Evolutionary conservation across 92 coral and sea anemone species (phyloP).

Genomic region (Epizoanthus ramosus): DNA sequence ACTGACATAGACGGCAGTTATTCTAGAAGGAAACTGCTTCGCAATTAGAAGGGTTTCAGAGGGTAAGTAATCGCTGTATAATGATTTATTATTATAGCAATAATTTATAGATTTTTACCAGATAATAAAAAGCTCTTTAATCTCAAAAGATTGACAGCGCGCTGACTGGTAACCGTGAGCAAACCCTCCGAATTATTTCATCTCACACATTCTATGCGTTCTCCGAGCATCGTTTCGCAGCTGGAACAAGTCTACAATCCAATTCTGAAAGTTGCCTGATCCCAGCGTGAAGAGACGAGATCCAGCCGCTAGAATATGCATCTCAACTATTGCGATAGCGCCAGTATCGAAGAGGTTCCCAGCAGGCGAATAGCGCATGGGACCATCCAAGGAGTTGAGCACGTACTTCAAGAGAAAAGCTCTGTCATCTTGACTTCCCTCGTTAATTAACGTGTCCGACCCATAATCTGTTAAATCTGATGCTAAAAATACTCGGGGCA

Average conservation of each 20-base stretch:
- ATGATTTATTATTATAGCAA: constrained; percentile 20
- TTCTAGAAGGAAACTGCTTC: no score
- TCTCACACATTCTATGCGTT: constrained; percentile 88
- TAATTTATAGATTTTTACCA: constrained; percentile 18
- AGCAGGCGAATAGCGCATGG: constrained; percentile 68
- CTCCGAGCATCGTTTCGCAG: constrained; percentile 55
- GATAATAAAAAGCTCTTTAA: constrained; percentile 2
- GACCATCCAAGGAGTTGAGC: constrained; percentile 61
- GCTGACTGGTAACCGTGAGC: not conserved
- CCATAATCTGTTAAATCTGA: constrained; percentile 92
- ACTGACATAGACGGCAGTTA: no score
- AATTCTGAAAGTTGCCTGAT: constrained; percentile 94
- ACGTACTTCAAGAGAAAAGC: constrained; percentile 58
- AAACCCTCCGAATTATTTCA: constrained; percentile 37
- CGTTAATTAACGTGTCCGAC: constrained; percentile 85
- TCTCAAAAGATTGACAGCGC: not conserved
- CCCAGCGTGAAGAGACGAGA: constrained; percentile 85
- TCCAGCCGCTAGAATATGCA: constrained; percentile 93
- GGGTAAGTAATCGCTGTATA: constrained; percentile 8
- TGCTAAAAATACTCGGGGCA: constrained; percentile 71
- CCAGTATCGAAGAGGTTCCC: constrained; percentile 84
- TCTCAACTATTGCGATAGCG: constrained; percentile 87
- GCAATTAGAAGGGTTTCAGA: constrained; percentile 6
- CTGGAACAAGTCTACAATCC: constrained; percentile 81
- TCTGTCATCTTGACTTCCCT: constrained; percentile 61